Evolutionary conservation across 2,797 vertebrate species (phyloP).

Genomic region (Peromyscus nudipes): DNA sequence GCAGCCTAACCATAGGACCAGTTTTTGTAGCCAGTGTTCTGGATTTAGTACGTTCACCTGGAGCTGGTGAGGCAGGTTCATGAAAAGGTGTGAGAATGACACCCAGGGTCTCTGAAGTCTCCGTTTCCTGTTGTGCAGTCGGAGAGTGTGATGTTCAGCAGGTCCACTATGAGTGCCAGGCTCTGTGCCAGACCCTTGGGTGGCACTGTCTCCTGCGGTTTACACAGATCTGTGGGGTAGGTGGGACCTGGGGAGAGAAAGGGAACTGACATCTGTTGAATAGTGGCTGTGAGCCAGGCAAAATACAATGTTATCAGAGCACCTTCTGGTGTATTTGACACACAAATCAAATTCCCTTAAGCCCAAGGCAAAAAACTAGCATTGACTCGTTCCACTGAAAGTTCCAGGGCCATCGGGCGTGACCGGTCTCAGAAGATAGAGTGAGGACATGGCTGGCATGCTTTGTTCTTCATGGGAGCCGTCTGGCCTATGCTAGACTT

Average conservation of each 20-base stretch:
- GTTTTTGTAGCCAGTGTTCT: background rate
- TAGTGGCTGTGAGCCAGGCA: background rate
- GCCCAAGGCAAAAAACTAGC: background rate
- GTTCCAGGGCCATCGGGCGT: background rate
- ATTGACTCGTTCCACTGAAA: background rate
- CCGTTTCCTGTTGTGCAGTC: background rate
- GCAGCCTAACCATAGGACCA: background rate
- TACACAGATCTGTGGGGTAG: background rate
- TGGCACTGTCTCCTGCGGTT: background rate
- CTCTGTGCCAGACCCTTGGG: no score
- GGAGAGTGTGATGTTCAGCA: background rate
- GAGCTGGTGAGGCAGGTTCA: no score
- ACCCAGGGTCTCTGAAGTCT: background rate
- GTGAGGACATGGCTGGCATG: accelerated
- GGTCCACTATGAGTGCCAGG: background rate
- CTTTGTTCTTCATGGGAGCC: background rate
- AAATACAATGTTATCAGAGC: background rate
- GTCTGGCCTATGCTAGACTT: background rate
- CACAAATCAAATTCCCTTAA: background rate
- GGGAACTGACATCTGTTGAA: background rate
- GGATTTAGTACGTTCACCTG: background rate
- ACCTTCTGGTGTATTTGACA: background rate
- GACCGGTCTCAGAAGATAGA: background rate
- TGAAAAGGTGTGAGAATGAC: background rate
- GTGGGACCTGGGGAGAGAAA: background rate